A percentile compares a stretch with the other conserved stretches of the same genome.
phyloP scores from a whole-genome alignment of 2,113 vertebrate genomes.

The Gambusia holbrooki region DNA sequence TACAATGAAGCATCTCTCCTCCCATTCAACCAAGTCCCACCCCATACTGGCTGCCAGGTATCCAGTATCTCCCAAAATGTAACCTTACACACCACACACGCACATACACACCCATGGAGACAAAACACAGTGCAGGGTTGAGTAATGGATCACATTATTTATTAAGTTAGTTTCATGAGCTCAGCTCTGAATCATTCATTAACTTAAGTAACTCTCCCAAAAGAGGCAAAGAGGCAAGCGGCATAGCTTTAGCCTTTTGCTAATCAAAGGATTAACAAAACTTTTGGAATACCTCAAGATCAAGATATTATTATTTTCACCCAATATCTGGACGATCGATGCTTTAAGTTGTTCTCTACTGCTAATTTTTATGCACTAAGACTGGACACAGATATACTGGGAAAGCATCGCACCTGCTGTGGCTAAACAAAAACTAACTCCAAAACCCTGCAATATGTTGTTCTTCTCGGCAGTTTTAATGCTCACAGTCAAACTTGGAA shows the following conservation, averaged over 20 bases:
- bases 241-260: conserved; percentile 52
- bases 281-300: conserved; percentile 55
- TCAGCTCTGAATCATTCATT: conserved; percentile 94
- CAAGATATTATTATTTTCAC: conserved; percentile 4
- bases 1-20: conserved; percentile 18
- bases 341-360: conserved; percentile 26
- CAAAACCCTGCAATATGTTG: conserved; percentile 70
- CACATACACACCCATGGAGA: conserved; percentile 32
- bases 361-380: conserved; percentile 32
- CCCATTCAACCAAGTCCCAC: conserved; percentile 44
- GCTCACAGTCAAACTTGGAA: conserved; percentile 52
- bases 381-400: conserved; percentile 39
- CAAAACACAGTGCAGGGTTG: conserved; percentile 78
- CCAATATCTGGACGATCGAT: conserved; percentile 34
- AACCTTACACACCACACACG: conserved; percentile 79
- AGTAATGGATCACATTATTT: conserved; percentile 93
- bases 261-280: conserved; percentile 50
- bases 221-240: conserved; percentile 47
- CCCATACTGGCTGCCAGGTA: conserved; percentile 79
- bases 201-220: conserved; percentile 70
- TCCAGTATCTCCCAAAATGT: conserved; percentile 82
- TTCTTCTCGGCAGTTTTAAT: conserved; percentile 49
- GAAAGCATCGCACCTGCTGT: conserved; percentile 47
- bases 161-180: conserved; percentile 89
- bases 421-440: conserved; percentile 47